Evolutionary conservation across 2,113 vertebrate species (phyloP).

Genomic region (Cololabis saira): DNA sequence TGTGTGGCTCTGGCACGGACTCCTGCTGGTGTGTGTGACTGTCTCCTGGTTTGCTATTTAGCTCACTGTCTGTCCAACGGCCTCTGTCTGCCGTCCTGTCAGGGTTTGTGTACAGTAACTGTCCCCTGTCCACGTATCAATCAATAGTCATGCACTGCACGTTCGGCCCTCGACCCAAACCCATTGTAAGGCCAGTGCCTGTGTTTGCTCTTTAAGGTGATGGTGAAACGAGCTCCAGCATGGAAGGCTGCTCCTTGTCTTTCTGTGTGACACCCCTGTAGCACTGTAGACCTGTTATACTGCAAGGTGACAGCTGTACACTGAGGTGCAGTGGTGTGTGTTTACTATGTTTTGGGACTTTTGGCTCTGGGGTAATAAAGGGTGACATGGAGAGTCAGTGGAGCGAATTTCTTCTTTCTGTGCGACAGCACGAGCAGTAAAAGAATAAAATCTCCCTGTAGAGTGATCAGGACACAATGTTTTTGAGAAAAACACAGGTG

Average conservation of each 20-base stretch:
- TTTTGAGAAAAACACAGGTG: not conserved
- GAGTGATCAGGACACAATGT: not conserved
- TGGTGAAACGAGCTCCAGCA: constrained; percentile 54
- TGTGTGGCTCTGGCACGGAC: constrained; percentile 65
- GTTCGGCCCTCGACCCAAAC: constrained; percentile 39
- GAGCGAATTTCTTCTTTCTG: constrained; percentile 20
- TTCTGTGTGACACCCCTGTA: constrained; percentile 56
- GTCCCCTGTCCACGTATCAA: constrained; percentile 60
- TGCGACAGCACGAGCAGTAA: constrained; percentile 10
- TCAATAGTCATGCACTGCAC: constrained; percentile 63
- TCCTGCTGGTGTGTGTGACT: constrained; percentile 63
- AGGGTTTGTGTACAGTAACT: constrained; percentile 53
- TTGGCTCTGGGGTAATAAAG: constrained; percentile 38
- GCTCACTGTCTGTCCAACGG: constrained; percentile 69
- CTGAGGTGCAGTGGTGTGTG: constrained; percentile 31
- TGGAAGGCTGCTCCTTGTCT: constrained; percentile 55
- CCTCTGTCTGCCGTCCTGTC: constrained; percentile 60
- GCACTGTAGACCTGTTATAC: constrained; percentile 34
- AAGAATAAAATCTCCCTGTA: constrained; percentile 4
- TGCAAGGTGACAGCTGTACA: constrained; percentile 36
- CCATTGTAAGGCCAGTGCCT: constrained; percentile 25
- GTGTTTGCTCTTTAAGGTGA: constrained; percentile 61
- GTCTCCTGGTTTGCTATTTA: constrained; percentile 63
- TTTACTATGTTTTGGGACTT: constrained; percentile 37
- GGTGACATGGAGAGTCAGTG: constrained; percentile 29